These are phyloP conservation scores for Meteorus sp. DNA, from an alignment of 1,140 invertebrate genomes.

Conservation along the genomic window DNA sequence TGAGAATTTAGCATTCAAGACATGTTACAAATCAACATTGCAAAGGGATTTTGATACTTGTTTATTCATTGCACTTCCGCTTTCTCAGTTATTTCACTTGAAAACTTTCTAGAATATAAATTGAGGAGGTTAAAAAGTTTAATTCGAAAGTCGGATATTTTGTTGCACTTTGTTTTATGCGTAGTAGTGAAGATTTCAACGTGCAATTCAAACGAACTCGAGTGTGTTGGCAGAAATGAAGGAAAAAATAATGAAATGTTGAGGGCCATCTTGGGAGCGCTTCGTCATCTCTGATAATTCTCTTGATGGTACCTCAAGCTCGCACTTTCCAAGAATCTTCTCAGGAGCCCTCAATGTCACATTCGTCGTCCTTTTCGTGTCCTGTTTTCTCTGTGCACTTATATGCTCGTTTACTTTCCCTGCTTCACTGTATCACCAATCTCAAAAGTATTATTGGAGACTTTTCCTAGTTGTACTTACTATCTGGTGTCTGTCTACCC, in stretches of 20 bases:
- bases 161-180: no score
- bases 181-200: background rate
- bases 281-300: conserved; percentile 52
- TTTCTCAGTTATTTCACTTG: no score
- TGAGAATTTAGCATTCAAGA: no score
- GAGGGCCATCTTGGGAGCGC: conserved; percentile 46
- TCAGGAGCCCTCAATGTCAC: background rate
- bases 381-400: background rate
- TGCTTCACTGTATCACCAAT: no score
- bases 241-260: no score
- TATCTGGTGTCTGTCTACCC: background rate
- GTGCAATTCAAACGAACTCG: background rate
- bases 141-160: no score
- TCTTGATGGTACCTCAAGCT: conserved; percentile 17
- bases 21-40: no score
- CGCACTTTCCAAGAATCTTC: background rate
- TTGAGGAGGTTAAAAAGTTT: no score
- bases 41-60: no score
- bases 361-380: background rate
- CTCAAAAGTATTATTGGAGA: background rate
- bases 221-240: conserved; percentile 24
- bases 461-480: background rate
- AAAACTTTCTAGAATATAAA: no score
- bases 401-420: no score
- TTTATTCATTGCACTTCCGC: no score